Evolutionary conservation across 2,888 invertebrate genomes (phyloP).

Genomic region (Euclidia mi): DNA sequence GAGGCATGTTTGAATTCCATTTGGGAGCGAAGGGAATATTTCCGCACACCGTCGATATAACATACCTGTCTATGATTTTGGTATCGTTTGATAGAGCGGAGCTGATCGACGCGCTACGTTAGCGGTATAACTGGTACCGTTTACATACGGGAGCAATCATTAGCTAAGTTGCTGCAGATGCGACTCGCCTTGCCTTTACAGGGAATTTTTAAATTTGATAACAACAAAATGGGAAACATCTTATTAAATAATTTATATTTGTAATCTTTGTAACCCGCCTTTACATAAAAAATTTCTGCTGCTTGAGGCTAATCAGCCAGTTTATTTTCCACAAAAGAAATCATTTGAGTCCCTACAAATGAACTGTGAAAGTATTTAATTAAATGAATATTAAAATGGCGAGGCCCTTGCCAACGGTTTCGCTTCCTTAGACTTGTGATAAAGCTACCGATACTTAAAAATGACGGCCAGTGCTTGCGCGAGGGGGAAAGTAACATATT

Average conservation of each 20-base stretch:
- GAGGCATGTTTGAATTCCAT: conserved; percentile 63
- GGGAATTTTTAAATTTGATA: conserved; percentile 31
- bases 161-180: conserved; percentile 42
- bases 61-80: conserved; percentile 60
- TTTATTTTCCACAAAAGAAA: conserved; percentile 24
- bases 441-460: conserved; percentile 1
- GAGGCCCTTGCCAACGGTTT: background rate
- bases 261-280: conserved; percentile 29
- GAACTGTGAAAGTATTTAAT: conserved; percentile 29
- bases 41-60: conserved; percentile 48
- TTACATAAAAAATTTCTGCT: conserved; percentile 33
- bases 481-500: background rate
- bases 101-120: too few relatives aligned
- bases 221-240: conserved; percentile 6
- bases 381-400: conserved; percentile 28
- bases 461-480: background rate
- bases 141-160: conserved; percentile 48
- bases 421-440: conserved; percentile 1
- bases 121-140: conserved; percentile 42
- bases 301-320: conserved; percentile 14
- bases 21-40: conserved; percentile 60
- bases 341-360: conserved; percentile 19
- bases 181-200: conserved; percentile 17
- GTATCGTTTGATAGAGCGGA: conserved; percentile 61
- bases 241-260: conserved; percentile 9